A percentile compares a stretch with the other conserved stretches of the same genome.
Conservation (phyloP, 2,797 vertebrate genomes). For the Argyrosomus regius region DNA sequence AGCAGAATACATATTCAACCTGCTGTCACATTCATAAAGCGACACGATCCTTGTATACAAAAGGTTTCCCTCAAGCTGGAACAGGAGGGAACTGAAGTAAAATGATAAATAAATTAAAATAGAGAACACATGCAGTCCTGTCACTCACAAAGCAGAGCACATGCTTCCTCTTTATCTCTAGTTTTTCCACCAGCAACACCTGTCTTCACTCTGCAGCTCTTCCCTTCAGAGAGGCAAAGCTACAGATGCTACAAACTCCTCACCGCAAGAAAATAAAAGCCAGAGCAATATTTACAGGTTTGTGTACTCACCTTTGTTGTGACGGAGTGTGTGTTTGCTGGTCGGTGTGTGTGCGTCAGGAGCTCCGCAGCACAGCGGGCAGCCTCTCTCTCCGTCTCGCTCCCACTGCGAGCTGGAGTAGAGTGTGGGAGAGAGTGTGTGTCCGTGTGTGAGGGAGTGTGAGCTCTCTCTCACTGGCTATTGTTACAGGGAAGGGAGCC, state of each 20-base stretch:
- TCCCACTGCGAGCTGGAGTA: slow-evolving; percentile 77
- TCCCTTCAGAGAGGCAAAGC: slow-evolving; percentile 12
- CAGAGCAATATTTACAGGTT: background rate
- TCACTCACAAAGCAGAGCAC: slow-evolving; percentile 64
- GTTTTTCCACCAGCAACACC: slow-evolving; percentile 46
- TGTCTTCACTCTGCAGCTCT: slow-evolving; percentile 28
- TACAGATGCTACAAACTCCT: slow-evolving; percentile 28
- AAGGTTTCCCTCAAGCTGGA: background rate
- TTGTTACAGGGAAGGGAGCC: slow-evolving; percentile 82
- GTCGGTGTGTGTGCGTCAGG: slow-evolving; percentile 24
- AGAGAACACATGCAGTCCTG: slow-evolving; percentile 12
- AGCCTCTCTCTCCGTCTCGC: slow-evolving; percentile 71
- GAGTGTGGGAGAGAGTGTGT: slow-evolving; percentile 41
- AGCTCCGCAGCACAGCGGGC: slow-evolving; percentile 63
- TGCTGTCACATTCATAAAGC: slow-evolving; percentile 43
- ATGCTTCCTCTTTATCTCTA: slow-evolving; percentile 60
- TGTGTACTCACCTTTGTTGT: slow-evolving; percentile 69
- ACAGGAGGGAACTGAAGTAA: background rate
- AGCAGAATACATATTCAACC: slow-evolving; percentile 43
- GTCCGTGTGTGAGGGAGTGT: slow-evolving; percentile 37
- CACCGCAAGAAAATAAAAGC: background rate
- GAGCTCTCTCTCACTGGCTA: slow-evolving; percentile 81
- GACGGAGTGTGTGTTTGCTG: slow-evolving; percentile 27
- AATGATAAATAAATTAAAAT: background rate
- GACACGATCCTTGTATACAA: background rate